These are phyloP conservation scores for Dysdera silvatica DNA, from an alignment of 1,140 invertebrate species.

Conservation along the genomic window DNA sequence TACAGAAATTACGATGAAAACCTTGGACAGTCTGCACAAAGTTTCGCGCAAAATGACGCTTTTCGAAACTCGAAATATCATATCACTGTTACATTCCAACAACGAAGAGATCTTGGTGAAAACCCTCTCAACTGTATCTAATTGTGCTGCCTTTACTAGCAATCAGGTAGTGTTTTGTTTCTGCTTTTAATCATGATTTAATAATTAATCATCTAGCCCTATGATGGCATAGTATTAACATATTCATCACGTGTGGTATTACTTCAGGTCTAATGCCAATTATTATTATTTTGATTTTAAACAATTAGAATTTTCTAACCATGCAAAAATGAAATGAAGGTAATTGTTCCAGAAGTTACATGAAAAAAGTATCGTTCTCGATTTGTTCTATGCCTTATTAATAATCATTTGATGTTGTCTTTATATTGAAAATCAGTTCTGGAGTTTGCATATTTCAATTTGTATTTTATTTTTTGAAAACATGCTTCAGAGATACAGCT, in stretches of 20 bases:
- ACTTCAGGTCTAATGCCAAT: background rate
- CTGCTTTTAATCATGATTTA: background rate
- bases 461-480: too few relatives aligned
- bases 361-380: too few relatives aligned
- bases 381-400: too few relatives aligned
- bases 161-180: conserved; percentile 37
- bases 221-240: background rate
- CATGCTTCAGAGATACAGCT: too few relatives aligned
- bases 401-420: too few relatives aligned
- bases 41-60: conserved; percentile 43
- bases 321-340: too few relatives aligned
- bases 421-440: too few relatives aligned
- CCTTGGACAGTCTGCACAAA: conserved; percentile 39
- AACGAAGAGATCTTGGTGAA: conserved; percentile 49
- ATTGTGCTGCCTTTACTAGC: conserved; percentile 51
- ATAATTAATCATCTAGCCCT: background rate
- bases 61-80: conserved; percentile 50
- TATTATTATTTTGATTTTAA: conserved; percentile 3
- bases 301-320: too few relatives aligned
- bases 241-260: background rate
- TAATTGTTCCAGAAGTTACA: too few relatives aligned
- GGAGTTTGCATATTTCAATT: too few relatives aligned
- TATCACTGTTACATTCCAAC: conserved; percentile 47
- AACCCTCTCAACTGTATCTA: conserved; percentile 49
- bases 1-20: conserved; percentile 39